These are phyloP conservation scores for Hirtodrosophila duncani DNA, from an alignment of 2,888 invertebrate genomes.

Conservation along the genomic window DNA sequence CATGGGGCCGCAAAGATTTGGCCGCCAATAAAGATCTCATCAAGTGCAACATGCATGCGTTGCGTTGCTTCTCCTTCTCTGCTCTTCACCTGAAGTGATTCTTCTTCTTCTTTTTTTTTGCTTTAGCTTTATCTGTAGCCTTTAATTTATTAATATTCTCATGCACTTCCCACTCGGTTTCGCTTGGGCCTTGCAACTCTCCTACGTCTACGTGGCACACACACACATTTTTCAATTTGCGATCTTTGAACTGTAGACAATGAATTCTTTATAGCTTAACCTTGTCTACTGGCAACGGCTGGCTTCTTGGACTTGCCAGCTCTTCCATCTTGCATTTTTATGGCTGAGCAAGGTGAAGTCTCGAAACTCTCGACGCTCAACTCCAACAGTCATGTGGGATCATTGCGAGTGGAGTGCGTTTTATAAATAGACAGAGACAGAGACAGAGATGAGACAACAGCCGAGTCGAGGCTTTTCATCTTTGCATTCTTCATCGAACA, in stretches of 20 bases:
- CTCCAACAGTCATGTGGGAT: not conserved
- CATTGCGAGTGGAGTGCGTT: conserved; percentile 35
- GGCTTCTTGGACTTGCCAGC: not conserved
- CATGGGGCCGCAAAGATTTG: conserved; percentile 17
- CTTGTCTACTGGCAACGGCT: conserved; percentile 49
- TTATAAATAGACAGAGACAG: conserved; percentile 44
- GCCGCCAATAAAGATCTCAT: conserved; percentile 66
- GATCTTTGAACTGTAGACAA: conserved; percentile 68
- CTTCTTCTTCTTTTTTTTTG: conserved; percentile 47
- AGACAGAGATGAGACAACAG: too few relatives aligned
- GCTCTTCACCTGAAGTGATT: not conserved
- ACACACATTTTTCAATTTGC: conserved; percentile 67
- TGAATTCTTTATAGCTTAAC: conserved; percentile 73
- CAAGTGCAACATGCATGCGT: conserved; percentile 65
- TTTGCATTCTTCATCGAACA: conserved; percentile 35
- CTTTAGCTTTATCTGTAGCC: conserved; percentile 66
- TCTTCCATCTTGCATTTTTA: conserved; percentile 1
- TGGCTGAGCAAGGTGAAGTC: conserved; percentile 45
- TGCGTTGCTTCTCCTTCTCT: not conserved
- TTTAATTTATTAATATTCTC: conserved; percentile 73
- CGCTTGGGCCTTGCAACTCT: not conserved
- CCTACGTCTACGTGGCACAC: conserved; percentile 3
- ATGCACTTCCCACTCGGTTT: conserved; percentile 54
- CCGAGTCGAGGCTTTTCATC: too few relatives aligned
- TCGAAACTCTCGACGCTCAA: too few relatives aligned